phyloP scores from a whole-genome alignment of 1,140 invertebrate species.

The Leptinotarsa lineolata region DNA sequence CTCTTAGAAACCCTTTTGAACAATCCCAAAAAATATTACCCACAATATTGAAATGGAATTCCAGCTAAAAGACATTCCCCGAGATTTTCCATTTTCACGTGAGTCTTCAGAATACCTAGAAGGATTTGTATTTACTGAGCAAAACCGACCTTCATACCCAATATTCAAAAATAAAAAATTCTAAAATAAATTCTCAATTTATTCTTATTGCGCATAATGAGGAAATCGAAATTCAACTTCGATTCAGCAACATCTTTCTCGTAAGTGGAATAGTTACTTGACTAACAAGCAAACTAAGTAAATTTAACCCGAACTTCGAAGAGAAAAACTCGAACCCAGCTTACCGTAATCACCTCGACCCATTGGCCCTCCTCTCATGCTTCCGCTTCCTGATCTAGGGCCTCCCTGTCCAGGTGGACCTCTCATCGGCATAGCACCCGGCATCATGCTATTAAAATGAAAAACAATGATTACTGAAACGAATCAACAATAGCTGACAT shows the following conservation, averaged over 20 bases:
- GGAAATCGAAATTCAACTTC: neutral
- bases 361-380: constrained; percentile 76
- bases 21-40: too few relatives aligned
- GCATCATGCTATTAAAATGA: constrained; percentile 51
- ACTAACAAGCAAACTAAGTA: constrained; percentile 50
- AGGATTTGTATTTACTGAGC: too few relatives aligned
- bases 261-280: constrained; percentile 53
- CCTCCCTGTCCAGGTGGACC: constrained; percentile 65
- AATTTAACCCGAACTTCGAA: constrained; percentile 10
- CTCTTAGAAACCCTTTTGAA: too few relatives aligned
- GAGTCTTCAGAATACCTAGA: too few relatives aligned
- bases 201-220: neutral
- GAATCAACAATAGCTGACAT: too few relatives aligned
- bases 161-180: too few relatives aligned
- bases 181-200: neutral
- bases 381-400: constrained; percentile 58
- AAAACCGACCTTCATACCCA: too few relatives aligned
- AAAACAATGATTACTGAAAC: too few relatives aligned
- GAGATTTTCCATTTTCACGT: too few relatives aligned
- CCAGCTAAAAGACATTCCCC: too few relatives aligned
- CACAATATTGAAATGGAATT: too few relatives aligned
- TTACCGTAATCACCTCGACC: constrained; percentile 86
- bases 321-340: constrained; percentile 53
- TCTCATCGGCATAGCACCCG: constrained; percentile 66
- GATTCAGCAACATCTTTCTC: constrained; percentile 36